phyloP scores from a whole-genome alignment of 2,888 invertebrate genomes.

The Endomychus coccineus region DNA sequence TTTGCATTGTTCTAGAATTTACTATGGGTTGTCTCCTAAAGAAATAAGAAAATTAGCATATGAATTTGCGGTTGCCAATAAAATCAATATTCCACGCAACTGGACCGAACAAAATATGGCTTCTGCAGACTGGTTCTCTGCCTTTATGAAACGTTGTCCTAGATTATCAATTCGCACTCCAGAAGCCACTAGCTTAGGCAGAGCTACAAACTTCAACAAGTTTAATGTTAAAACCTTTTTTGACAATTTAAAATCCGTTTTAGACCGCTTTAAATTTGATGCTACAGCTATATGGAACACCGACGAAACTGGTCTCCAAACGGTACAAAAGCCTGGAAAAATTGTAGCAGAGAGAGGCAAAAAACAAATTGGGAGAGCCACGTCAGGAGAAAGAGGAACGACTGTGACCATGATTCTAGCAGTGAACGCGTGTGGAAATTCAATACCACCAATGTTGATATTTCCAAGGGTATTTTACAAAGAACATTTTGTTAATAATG shows the following conservation, averaged over 20 bases:
- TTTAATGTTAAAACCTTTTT: slow-evolving; percentile 15
- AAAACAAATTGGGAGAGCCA: no score
- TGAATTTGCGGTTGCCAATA: slow-evolving; percentile 5
- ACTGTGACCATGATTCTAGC: no score
- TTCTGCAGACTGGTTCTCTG: slow-evolving; percentile 16
- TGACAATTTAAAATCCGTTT: slow-evolving; percentile 9
- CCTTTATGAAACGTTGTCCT: slow-evolving; percentile 14
- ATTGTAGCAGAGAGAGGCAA: no score
- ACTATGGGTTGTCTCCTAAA: slow-evolving; percentile 12
- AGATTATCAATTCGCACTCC: slow-evolving; percentile 6
- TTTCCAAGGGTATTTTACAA: no score
- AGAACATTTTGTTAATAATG: no score
- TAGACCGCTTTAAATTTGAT: slow-evolving; percentile 10
- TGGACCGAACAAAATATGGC: slow-evolving; percentile 15
- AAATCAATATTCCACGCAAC: slow-evolving; percentile 10
- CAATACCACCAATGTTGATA: no score
- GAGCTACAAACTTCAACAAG: slow-evolving; percentile 17
- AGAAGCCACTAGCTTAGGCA: slow-evolving; percentile 18
- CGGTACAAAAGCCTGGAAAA: no score
- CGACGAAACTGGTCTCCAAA: no score
- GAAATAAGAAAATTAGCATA: slow-evolving; percentile 12
- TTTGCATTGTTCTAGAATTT: slow-evolving; percentile 5
- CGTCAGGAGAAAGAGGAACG: no score
- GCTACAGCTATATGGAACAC: slow-evolving; percentile 11
- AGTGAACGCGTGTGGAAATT: no score